Percentiles rank a stretch among this genome's conserved stretches.
Conservation (phyloP, 2,797 vertebrate species). For the Coendou prehensilis region DNA sequence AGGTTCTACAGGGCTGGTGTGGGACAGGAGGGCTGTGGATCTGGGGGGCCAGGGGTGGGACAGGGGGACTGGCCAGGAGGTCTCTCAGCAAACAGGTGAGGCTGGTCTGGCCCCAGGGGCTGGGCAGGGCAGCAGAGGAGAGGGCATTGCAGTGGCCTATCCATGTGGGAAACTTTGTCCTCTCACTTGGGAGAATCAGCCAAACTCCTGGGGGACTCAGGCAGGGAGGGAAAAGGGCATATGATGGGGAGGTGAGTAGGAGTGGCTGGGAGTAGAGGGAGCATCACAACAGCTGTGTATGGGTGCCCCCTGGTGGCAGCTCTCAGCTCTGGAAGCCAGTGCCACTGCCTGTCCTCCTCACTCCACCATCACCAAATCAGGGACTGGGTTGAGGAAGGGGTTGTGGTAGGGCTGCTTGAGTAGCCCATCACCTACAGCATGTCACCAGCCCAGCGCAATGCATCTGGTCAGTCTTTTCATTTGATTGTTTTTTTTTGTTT, state of each 20-base stretch:
- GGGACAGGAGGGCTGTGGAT: background rate
- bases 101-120: too few species aligned
- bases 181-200: background rate
- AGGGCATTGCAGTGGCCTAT: background rate
- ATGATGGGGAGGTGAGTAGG: rapidly evolving
- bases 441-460: background rate
- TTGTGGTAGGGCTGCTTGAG: background rate
- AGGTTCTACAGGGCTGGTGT: background rate
- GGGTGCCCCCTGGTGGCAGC: slow-evolving; percentile 46
- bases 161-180: background rate
- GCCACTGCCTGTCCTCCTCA: background rate
- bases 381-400: background rate
- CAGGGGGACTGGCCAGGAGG: background rate
- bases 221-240: background rate
- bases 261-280: rapidly evolving
- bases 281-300: background rate
- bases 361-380: background rate
- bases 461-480: background rate
- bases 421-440: background rate
- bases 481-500: too few species aligned
- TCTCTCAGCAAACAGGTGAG: background rate
- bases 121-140: background rate
- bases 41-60: background rate
- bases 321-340: background rate
- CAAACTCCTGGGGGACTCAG: too few species aligned